These are phyloP conservation scores for Psittacula echo DNA, from an alignment of 2,797 vertebrate species.

Conservation along the genomic window DNA sequence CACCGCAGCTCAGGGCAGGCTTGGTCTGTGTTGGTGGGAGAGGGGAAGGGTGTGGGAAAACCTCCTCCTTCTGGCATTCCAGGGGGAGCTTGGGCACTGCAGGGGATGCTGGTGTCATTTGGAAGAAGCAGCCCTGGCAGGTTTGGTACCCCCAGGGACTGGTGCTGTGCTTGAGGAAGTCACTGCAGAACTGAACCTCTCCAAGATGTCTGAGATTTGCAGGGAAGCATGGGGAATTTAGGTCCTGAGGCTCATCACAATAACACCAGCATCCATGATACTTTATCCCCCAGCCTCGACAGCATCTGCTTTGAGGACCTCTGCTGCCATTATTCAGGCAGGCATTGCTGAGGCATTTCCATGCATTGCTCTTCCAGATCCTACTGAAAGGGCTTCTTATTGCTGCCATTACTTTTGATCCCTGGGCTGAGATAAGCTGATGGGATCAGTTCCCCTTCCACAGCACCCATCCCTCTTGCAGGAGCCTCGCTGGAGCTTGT, in stretches of 20 bases:
- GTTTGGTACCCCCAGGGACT: neutral
- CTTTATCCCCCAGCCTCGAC: neutral
- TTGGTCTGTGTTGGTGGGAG: fast-evolving
- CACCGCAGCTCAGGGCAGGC: neutral
- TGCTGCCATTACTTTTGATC: neutral
- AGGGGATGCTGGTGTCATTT: neutral
- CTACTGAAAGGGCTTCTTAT: neutral
- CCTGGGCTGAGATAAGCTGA: conserved; percentile 12
- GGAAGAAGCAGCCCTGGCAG: neutral
- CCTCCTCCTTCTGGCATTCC: neutral
- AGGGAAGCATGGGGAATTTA: neutral
- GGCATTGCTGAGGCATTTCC: neutral
- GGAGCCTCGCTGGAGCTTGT: neutral
- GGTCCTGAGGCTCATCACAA: too few relatives aligned
- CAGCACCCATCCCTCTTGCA: neutral
- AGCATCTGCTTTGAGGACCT: neutral
- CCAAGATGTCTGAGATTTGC: neutral
- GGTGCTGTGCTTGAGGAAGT: neutral
- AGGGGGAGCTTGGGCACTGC: neutral
- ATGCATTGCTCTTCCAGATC: neutral
- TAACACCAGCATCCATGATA: neutral
- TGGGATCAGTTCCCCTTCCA: neutral
- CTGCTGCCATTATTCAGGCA: neutral
- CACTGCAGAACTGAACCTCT: neutral
- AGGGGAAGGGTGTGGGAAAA: neutral